These are phyloP conservation scores for Cassiopea xamachana DNA, from an alignment of 30 jellyfish, hydroid and myxozoan species.

Conservation along the genomic window DNA sequence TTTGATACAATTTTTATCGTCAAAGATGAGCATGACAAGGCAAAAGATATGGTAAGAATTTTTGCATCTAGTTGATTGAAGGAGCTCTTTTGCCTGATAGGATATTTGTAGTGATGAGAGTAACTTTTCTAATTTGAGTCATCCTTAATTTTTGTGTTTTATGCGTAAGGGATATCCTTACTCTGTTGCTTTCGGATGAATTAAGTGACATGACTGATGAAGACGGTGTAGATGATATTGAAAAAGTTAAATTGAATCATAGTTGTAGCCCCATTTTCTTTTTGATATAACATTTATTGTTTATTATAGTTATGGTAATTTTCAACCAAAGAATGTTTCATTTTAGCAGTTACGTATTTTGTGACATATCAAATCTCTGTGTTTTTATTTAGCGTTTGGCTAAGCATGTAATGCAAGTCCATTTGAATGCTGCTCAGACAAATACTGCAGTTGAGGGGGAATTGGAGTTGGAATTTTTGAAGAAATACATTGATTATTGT, in stretches of 20 bases:
- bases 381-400: slow-evolving; percentile 89
- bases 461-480: slow-evolving; percentile 83
- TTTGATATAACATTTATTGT: too few relatives aligned
- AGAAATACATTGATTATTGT: slow-evolving; percentile 94
- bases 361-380: background rate
- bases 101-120: too few relatives aligned
- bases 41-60: slow-evolving; percentile 87
- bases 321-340: too few relatives aligned
- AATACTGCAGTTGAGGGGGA: slow-evolving; percentile 93
- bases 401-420: slow-evolving; percentile 99
- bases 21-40: slow-evolving; percentile 97
- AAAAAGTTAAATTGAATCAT: too few relatives aligned
- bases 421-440: slow-evolving; percentile 93
- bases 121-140: too few relatives aligned
- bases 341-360: too few relatives aligned
- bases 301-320: too few relatives aligned
- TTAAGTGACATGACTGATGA: background rate
- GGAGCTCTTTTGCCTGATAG: background rate
- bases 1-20: slow-evolving; percentile 95
- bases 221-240: background rate
- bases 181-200: background rate
- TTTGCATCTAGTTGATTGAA: background rate
- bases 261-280: too few relatives aligned
- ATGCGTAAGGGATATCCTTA: background rate
- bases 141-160: too few relatives aligned